These are phyloP conservation scores for Sinocyclocheilus grahami DNA, from an alignment of 2,113 vertebrate species.

Conservation along the genomic window DNA sequence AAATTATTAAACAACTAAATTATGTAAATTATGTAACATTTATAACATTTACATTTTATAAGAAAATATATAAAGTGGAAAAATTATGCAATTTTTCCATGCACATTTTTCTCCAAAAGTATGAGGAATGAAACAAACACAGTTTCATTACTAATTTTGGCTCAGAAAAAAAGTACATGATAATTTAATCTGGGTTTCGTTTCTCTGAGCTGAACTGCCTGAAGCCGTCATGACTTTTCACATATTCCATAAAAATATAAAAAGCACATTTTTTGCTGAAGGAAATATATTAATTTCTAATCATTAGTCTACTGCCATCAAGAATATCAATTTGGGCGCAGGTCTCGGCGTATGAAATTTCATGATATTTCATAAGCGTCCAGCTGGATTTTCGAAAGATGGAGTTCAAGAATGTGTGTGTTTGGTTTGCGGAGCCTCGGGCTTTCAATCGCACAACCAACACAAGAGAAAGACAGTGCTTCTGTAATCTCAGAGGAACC, in stretches of 20 bases:
- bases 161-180: not conserved
- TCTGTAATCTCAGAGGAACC: conserved; percentile 33
- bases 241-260: not conserved
- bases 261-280: not conserved
- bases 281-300: conserved; percentile 6
- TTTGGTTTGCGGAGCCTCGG: not conserved
- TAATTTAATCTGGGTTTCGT: not conserved
- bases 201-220: not conserved
- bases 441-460: conserved; percentile 28
- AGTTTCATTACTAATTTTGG: too few species aligned
- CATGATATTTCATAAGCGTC: conserved; percentile 44
- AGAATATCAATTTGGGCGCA: not conserved
- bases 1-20: too few species aligned
- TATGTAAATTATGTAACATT: too few species aligned
- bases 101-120: too few species aligned
- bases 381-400: conserved; percentile 31
- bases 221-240: not conserved
- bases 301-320: not conserved
- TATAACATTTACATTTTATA: too few species aligned
- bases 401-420: conserved; percentile 18
- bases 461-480: conserved; percentile 33
- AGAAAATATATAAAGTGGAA: too few species aligned
- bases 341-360: conserved; percentile 27
- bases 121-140: too few species aligned
- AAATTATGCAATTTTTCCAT: too few species aligned